Base-by-base conservation (phyloP, 2,113 vertebrate species). In the Calidris pugnax region DNA sequence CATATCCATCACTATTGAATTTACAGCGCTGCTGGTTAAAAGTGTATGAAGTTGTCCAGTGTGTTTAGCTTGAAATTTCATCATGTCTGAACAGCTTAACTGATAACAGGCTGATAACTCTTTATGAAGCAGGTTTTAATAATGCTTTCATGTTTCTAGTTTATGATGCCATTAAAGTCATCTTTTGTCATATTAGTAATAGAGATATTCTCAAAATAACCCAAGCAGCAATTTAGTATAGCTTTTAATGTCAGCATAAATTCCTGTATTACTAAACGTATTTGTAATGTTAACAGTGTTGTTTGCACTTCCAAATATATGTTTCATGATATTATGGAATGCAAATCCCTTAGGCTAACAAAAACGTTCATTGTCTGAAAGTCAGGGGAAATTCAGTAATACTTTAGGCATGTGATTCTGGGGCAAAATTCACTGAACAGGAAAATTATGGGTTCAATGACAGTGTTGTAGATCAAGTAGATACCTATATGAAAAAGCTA, bases 201-300 rank as follows among this genome's bases (percentile, higher is more conserved):
- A 91, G 71, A 94, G 48, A 68, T 73, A 96, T 87, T 96, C 95
- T 97, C 93, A 97, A 97, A 97, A 97, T 97, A 97, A 93, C 73
- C 85, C 84, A 93, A 95, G 87, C 4, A 95, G 85, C 55, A 95
- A 95, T 97, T 97, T 87, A 93, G 33, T 82, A 84, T 92, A 82
- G 77, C 76, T 98, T 98, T 97, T 97, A 97, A 97, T 91, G 73
- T 96, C 95, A 97, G 81, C 78, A 98, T 96, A 98, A 97, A 97
- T 95, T 92, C 45, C 64, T 86, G 17, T 95, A 72, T 93, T 92
- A 81, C 69, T 93, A 97, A 98, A 95, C 20, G 94, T 97, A 96
- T 71, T 86, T 96, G 87, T 98, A 98, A 96, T 95, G 66, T 95
- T 95, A 96, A 96, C 73, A 79, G 47, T 76, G 43, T 84, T 97